Evolutionary conservation across 1,140 invertebrate species (phyloP).

Genomic region (Conus betulinus): DNA sequence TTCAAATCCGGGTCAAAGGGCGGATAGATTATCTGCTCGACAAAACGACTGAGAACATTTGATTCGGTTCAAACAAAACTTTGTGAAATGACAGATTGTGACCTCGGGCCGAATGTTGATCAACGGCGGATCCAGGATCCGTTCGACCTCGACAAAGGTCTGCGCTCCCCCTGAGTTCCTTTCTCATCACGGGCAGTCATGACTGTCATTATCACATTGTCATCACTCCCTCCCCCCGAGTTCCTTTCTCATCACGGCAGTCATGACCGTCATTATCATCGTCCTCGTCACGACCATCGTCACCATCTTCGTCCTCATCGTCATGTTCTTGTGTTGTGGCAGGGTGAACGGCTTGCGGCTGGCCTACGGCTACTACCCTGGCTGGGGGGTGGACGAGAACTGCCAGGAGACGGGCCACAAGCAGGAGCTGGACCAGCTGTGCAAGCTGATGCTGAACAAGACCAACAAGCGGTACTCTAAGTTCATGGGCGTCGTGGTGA

Average conservation of each 20-base stretch:
- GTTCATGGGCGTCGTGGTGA: background rate
- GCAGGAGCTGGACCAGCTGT: slow-evolving; percentile 36
- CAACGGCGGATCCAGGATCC: too few species aligned
- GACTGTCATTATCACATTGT: background rate
- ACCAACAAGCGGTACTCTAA: background rate
- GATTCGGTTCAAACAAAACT: too few species aligned
- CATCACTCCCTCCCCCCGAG: background rate
- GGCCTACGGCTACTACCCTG: slow-evolving; percentile 39
- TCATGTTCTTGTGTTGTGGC: background rate
- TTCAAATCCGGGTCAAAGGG: too few species aligned
- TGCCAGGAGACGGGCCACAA: slow-evolving; percentile 38
- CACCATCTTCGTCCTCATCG: background rate
- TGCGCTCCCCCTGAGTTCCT: background rate
- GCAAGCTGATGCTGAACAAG: slow-evolving; percentile 10
- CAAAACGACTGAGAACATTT: too few species aligned
- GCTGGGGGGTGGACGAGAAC: slow-evolving; percentile 28
- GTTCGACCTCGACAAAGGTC: too few species aligned
- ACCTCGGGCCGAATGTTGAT: too few species aligned
- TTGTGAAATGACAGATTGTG: too few species aligned
- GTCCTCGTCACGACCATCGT: slow-evolving; percentile 12
- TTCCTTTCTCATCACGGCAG: background rate
- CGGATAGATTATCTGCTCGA: too few species aligned
- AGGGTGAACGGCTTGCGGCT: slow-evolving; percentile 30
- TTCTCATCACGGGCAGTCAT: background rate
- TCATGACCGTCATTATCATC: slow-evolving; percentile 25